Percentiles rank a stretch among this genome's conserved stretches.
Conservation (phyloP, 2,888 invertebrate species). For the Lordiphosa fenestrarum region DNA sequence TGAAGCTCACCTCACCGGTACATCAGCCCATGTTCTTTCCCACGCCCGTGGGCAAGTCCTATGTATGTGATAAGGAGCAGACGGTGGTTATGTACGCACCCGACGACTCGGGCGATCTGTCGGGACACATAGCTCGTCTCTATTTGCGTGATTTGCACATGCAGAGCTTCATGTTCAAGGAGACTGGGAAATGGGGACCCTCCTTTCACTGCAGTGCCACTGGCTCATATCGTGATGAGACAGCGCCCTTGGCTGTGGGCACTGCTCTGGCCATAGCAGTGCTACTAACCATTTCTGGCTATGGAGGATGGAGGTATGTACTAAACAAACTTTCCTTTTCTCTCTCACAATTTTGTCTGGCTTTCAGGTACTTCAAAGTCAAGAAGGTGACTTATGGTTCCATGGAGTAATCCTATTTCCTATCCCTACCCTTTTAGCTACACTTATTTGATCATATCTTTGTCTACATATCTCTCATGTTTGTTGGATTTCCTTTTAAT, state of each 20-base stretch:
- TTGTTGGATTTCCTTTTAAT: constrained; percentile 41
- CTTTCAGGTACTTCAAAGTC: constrained; percentile 90
- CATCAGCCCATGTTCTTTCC: constrained; percentile 86
- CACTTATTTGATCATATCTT: constrained; percentile 43
- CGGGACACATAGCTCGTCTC: constrained; percentile 83
- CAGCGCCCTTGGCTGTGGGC: constrained; percentile 91
- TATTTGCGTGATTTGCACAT: constrained; percentile 87
- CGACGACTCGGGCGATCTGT: constrained; percentile 80
- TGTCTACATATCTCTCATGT: constrained; percentile 47
- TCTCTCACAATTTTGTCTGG: neutral
- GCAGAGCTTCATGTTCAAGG: constrained; percentile 94
- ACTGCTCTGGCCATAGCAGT: constrained; percentile 91
- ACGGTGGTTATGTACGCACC: constrained; percentile 84
- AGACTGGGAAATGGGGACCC: constrained; percentile 83
- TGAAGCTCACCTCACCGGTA: constrained; percentile 83
- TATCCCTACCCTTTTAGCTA: constrained; percentile 3
- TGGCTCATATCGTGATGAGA: constrained; percentile 87
- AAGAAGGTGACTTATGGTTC: constrained; percentile 95
- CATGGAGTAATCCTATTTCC: constrained; percentile 85
- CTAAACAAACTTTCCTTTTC: neutral
- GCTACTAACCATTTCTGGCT: constrained; percentile 89
- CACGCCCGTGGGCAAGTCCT: constrained; percentile 93
- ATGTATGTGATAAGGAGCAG: constrained; percentile 87
- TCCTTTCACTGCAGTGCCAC: constrained; percentile 81
- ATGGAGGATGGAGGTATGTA: constrained; percentile 84